A percentile compares a stretch with the other conserved stretches of the same genome.
Conservation (phyloP, 2,888 invertebrate genomes). For the Cerastis leucographa region DNA sequence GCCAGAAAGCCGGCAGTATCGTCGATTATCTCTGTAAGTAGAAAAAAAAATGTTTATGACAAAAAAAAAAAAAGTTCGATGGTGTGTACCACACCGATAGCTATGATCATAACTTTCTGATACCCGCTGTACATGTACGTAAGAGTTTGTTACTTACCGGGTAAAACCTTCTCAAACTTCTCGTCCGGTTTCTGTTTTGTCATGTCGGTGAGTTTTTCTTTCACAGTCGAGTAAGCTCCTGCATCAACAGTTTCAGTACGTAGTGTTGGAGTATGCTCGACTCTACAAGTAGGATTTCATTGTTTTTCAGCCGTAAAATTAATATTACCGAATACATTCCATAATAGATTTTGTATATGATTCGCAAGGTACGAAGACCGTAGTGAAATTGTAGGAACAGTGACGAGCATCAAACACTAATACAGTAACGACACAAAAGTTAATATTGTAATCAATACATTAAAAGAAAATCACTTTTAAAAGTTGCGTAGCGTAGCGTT, state of each 20-base stretch:
- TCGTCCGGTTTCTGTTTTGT: conserved; percentile 70
- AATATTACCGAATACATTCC: background rate
- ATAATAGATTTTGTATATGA: background rate
- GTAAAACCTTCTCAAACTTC: conserved; percentile 70
- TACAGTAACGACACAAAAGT: background rate
- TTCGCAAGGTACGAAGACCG: background rate
- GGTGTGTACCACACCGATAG: background rate
- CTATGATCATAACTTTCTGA: no score
- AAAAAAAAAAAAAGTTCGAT: no score
- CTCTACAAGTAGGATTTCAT: conserved; percentile 65
- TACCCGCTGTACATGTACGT: background rate
- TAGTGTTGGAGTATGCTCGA: conserved; percentile 73
- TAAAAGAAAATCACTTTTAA: background rate
- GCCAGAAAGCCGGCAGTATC: conserved; percentile 79
- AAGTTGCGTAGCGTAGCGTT: background rate
- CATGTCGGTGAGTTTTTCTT: conserved; percentile 74
- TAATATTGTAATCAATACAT: background rate
- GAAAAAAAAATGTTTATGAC: background rate
- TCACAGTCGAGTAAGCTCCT: conserved; percentile 72
- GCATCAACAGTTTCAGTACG: conserved; percentile 76
- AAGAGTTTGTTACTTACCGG: conserved; percentile 66
- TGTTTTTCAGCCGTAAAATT: background rate
- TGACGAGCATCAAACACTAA: background rate
- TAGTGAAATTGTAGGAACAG: background rate
- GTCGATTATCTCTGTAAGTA: conserved; percentile 76